These are phyloP conservation scores for Endotricha flammealis DNA, from an alignment of 2,888 invertebrate genomes.

Conservation along the genomic window DNA sequence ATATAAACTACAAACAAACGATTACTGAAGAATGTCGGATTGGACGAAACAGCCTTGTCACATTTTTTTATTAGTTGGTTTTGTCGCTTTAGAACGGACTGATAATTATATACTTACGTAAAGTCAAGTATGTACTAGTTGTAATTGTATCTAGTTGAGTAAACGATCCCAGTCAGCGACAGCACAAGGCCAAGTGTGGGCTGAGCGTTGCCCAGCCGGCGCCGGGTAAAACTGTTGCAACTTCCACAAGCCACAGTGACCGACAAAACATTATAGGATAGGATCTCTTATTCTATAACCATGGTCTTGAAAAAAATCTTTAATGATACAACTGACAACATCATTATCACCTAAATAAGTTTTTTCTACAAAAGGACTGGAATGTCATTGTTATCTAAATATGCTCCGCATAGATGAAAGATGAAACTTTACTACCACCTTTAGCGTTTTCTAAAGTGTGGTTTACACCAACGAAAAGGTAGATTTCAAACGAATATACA, in stretches of 20 bases:
- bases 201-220: conserved; percentile 33
- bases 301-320: no score
- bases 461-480: no score
- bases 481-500: neutral
- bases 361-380: no score
- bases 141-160: conserved; percentile 61
- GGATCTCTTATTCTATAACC: no score
- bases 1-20: no score
- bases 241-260: neutral
- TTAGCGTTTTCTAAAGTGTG: no score
- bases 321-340: no score
- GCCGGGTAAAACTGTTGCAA: conserved; percentile 20
- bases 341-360: no score
- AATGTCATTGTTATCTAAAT: neutral
- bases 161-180: conserved; percentile 58
- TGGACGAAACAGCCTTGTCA: conserved; percentile 6
- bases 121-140: conserved; percentile 20
- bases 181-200: conserved; percentile 61
- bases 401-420: no score
- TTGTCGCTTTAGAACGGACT: conserved; percentile 18
- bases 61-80: conserved; percentile 7
- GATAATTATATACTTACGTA: conserved; percentile 38
- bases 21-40: no score
- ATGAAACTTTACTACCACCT: no score
- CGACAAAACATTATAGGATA: no score